These are phyloP conservation scores for Parapristionchus giblindavisi DNA, from an alignment of 2,888 invertebrate species.

Conservation along the genomic window DNA sequence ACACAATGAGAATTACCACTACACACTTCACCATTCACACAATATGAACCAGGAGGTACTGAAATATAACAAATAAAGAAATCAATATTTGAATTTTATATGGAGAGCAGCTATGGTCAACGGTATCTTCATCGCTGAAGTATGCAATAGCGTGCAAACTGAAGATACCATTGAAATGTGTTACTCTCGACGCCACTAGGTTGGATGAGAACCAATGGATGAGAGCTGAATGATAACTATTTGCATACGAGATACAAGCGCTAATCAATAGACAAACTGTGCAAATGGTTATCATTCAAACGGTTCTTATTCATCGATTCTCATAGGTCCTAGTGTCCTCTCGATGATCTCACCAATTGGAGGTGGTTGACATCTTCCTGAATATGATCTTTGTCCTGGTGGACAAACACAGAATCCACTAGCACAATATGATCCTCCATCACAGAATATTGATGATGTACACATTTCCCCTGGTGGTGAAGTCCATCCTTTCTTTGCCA, in stretches of 20 bases:
- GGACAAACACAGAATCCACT: conserved; percentile 56
- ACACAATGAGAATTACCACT: conserved; percentile 59
- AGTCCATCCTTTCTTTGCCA: neutral
- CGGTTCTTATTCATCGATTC: no score
- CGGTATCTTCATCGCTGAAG: no score
- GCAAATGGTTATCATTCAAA: no score
- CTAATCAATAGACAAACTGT: no score
- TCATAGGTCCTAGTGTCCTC: neutral
- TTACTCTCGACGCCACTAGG: neutral
- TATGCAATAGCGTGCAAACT: no score
- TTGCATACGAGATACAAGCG: no score
- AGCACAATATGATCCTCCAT: conserved; percentile 52
- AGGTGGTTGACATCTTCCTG: conserved; percentile 44
- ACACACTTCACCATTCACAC: conserved; percentile 59
- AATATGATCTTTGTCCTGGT: conserved; percentile 44
- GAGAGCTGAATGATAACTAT: no score
- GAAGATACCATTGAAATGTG: neutral
- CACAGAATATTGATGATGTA: conserved; percentile 36
- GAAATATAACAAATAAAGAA: conserved; percentile 33
- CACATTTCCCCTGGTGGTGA: conserved; percentile 34
- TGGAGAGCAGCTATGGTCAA: no score
- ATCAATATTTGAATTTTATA: no score
- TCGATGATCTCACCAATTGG: conserved; percentile 18
- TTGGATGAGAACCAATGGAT: no score
- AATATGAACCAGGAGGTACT: conserved; percentile 59